Percentiles rank a stretch among this genome's conserved stretches.
Conservation (phyloP, 2,113 vertebrate species). For the Rissa tridactyla region DNA sequence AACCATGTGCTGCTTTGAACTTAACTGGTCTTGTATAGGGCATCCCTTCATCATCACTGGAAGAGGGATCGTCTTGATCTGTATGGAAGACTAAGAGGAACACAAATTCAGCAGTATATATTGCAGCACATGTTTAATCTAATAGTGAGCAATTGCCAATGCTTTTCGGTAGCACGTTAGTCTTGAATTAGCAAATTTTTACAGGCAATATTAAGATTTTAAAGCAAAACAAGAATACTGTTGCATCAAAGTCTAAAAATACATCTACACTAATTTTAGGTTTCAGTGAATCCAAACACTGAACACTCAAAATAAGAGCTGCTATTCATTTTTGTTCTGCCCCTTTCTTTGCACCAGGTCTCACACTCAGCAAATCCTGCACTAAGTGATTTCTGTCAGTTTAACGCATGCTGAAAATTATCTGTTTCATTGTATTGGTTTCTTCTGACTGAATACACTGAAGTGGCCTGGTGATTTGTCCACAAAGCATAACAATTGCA, state of each 20-base stretch:
- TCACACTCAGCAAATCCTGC: neutral
- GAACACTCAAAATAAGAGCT: neutral
- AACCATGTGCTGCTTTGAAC: slow-evolving; percentile 97
- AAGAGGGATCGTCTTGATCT: slow-evolving; percentile 95
- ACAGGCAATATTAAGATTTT: neutral
- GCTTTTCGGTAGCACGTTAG: neutral
- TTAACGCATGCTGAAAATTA: neutral
- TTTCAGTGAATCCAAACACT: neutral
- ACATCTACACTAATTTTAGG: neutral
- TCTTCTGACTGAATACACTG: neutral
- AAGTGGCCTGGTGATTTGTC: neutral
- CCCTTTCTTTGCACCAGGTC: neutral
- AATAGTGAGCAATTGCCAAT: neutral
- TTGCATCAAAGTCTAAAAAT: neutral
- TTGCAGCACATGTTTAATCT: neutral
- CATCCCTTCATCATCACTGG: slow-evolving; percentile 98
- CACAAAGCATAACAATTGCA: neutral
- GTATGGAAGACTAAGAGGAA: slow-evolving; percentile 89
- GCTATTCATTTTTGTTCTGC: neutral
- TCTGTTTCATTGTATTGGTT: neutral
- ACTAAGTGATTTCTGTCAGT: neutral
- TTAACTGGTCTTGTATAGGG: slow-evolving; percentile 96
- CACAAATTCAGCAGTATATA: neutral
- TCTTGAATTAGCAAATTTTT: neutral
- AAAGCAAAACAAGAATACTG: neutral